Base-by-base conservation (phyloP, 2,888 invertebrate genomes). In the Julus scanicus region DNA sequence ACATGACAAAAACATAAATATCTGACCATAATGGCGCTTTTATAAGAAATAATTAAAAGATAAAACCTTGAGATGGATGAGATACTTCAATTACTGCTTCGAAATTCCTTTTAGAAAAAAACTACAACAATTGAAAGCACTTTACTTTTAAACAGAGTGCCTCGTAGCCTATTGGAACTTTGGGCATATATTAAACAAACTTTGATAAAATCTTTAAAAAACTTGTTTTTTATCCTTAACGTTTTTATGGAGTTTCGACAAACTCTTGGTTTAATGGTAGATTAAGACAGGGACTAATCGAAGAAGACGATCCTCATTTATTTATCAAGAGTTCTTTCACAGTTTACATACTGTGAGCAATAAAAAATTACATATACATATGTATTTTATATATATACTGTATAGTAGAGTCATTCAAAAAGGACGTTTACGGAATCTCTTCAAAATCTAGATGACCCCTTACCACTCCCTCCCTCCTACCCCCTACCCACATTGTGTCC, bases 181-280 rank as follows among this genome's bases (percentile, higher is more conserved):
- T 39, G 80, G 11, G 37, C 37, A 37, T 71, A 29, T 20, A 71
- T 8, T 71, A 71, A 71, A 80, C 29, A 15, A 29, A 29, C 8
- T 80, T 80, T 80, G 80, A 80, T 80, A 80, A 71, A 71, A 71
- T 71, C 71, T 71, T 44, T 8, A 71, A 37, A 80, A 80, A 80
- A 29, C 71, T 29, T 80, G 80, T 80, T 80, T 29, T 8, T 5
- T 44, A 8, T 29, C 29, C 29, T 63, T 9, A 20, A 6, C n/a
- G 29, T 71, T 11, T 71, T 11, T 71, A 71, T 57, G 57, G 57
- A 53, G n/a, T 63, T 20, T 29, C 29, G 11, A 11, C 71, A 9
- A 71, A 29, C 71, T 29, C 29, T 29, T 3, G 13, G 3, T 29
- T 71, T 71, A 71, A 71, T 11, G 20, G 29, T 11, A 11, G 11